These are phyloP conservation scores for Rhagophthalmus giganteus DNA, from an alignment of 2,888 invertebrate species.

Conservation along the genomic window DNA sequence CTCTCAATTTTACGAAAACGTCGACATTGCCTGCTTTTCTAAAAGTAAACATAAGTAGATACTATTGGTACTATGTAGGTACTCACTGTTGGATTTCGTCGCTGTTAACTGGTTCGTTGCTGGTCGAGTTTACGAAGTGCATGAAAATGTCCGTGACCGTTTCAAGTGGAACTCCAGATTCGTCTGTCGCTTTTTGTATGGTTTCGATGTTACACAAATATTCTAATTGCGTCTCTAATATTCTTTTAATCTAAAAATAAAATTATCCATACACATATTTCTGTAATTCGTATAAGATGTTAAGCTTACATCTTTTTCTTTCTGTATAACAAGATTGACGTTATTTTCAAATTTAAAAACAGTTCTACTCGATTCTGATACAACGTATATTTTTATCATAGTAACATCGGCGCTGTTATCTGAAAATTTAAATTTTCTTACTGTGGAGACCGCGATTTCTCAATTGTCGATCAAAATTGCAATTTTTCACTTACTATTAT, in stretches of 20 bases:
- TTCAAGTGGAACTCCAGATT: constrained; percentile 50
- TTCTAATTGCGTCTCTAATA: constrained; percentile 58
- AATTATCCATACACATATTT: too few relatives aligned
- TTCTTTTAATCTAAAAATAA: constrained; percentile 58
- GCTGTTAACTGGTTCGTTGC: constrained; percentile 58
- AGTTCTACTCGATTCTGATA: constrained; percentile 62
- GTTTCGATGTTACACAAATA: constrained; percentile 65
- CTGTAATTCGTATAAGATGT: too few relatives aligned
- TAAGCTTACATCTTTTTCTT: constrained; percentile 57
- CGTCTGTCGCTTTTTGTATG: constrained; percentile 54
- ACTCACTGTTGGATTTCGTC: constrained; percentile 60
- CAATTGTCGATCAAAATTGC: too few relatives aligned
- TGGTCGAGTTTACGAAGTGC: constrained; percentile 60
- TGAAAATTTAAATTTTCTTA: constrained; percentile 10
- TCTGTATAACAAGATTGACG: constrained; percentile 53
- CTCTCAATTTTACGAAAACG: constrained; percentile 35
- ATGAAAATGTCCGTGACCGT: constrained; percentile 59
- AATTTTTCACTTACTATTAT: constrained; percentile 53
- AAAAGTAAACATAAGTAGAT: too few relatives aligned
- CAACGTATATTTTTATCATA: constrained; percentile 61
- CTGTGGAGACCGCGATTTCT: too few relatives aligned
- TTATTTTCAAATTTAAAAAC: constrained; percentile 61
- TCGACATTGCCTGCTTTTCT: constrained; percentile 40
- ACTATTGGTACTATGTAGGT: neutral
- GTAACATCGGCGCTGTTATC: constrained; percentile 50